Conservation (phyloP, 1,140 invertebrate genomes). For the Colletes latitarsis region DNA sequence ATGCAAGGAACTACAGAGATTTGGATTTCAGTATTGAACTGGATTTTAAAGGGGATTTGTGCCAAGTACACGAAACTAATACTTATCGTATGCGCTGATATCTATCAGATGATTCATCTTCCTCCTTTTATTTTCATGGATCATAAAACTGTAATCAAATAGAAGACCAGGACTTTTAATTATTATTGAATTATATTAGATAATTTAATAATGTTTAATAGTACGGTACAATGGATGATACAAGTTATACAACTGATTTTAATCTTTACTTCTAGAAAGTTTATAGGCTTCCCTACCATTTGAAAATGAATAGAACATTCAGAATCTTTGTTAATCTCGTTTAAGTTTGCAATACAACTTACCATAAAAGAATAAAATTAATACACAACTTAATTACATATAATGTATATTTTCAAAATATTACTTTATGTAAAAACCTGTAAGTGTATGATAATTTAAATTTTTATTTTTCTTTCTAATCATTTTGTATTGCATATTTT, state of each 20-base stretch:
- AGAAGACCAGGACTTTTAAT: slow-evolving; percentile 33
- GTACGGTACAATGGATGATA: slow-evolving; percentile 43
- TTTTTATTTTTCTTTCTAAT: slow-evolving; percentile 14
- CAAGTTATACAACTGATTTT: slow-evolving; percentile 36
- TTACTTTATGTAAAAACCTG: slow-evolving; percentile 28
- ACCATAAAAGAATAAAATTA: neutral
- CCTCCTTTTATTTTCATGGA: slow-evolving; percentile 52
- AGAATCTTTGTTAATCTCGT: slow-evolving; percentile 30
- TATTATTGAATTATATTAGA: slow-evolving; percentile 48
- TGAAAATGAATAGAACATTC: slow-evolving; percentile 18
- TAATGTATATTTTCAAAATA: slow-evolving; percentile 29
- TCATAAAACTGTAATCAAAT: slow-evolving; percentile 61
- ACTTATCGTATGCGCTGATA: slow-evolving; percentile 98
- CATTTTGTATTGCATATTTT: slow-evolving; percentile 26
- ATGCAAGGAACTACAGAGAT: slow-evolving; percentile 97
- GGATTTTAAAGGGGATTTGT: slow-evolving; percentile 97
- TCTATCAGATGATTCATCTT: slow-evolving; percentile 36
- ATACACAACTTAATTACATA: slow-evolving; percentile 16
- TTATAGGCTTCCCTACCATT: slow-evolving; percentile 17
- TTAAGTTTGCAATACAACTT: slow-evolving; percentile 14
- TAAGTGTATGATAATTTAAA: slow-evolving; percentile 22
- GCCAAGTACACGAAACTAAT: slow-evolving; percentile 93
- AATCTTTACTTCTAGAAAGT: slow-evolving; percentile 15
- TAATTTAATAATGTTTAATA: slow-evolving; percentile 49
- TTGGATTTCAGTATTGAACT: slow-evolving; percentile 97